Conservation (phyloP, 2,888 invertebrate species). For the Conchocele bisecta region DNA sequence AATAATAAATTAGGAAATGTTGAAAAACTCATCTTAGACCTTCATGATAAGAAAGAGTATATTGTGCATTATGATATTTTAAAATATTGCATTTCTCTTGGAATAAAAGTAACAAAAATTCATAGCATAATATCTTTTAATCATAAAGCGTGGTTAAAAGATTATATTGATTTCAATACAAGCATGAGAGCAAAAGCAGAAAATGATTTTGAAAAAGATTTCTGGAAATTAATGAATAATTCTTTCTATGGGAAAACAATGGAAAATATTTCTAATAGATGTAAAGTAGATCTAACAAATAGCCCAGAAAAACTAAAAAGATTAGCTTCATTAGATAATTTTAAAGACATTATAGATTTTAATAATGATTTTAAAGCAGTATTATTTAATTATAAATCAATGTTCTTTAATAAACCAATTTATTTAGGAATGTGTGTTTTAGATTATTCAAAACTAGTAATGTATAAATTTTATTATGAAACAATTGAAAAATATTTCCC, state of each 20-base stretch:
- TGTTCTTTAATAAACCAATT: slow-evolving; percentile 42
- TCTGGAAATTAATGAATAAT: slow-evolving; percentile 28
- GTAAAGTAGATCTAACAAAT: neutral
- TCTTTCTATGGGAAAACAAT: slow-evolving; percentile 18
- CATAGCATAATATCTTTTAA: slow-evolving; percentile 6
- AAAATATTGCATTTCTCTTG: neutral
- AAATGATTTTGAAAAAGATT: slow-evolving; percentile 20
- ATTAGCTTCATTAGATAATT: slow-evolving; percentile 70
- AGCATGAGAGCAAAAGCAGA: slow-evolving; percentile 4
- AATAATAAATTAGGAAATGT: slow-evolving; percentile 23
- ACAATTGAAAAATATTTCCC: slow-evolving; percentile 15
- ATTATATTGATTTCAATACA: slow-evolving; percentile 24
- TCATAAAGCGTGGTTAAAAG: slow-evolving; percentile 11
- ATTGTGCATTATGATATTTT: neutral
- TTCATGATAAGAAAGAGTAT: slow-evolving; percentile 5
- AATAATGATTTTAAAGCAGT: slow-evolving; percentile 31
- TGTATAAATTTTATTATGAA: slow-evolving; percentile 48
- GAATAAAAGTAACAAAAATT: slow-evolving; percentile 15
- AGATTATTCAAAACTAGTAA: slow-evolving; percentile 39
- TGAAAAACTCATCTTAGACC: slow-evolving; percentile 21
- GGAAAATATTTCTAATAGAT: slow-evolving; percentile 13
- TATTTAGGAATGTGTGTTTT: slow-evolving; percentile 29
- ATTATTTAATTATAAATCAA: slow-evolving; percentile 18
- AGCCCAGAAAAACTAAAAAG: slow-evolving; percentile 82
- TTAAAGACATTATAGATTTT: slow-evolving; percentile 69